Percentiles rank a stretch among this genome's conserved stretches.
These are phyloP conservation scores for Sthenelais limicola DNA, from an alignment of 2,888 invertebrate species.

Conservation along the genomic window DNA sequence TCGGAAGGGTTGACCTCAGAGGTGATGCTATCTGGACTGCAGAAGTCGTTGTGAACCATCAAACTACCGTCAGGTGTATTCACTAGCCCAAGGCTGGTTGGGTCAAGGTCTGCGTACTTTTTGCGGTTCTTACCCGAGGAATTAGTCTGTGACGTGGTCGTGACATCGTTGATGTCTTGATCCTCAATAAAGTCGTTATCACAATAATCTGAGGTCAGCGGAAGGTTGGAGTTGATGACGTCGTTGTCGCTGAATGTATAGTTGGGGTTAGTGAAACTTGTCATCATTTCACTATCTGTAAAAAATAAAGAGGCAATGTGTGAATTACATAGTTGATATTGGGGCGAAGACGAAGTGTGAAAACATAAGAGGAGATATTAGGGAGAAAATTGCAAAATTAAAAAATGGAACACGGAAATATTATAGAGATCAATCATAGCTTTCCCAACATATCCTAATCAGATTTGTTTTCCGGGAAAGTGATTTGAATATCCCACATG, in stretches of 20 bases:
- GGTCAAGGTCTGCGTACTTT: constrained; percentile 79
- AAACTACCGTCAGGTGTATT: constrained; percentile 67
- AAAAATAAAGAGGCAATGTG: too few species aligned
- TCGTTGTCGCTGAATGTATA: constrained; percentile 83
- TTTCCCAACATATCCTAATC: too few species aligned
- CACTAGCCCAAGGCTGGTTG: constrained; percentile 82
- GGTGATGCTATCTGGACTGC: constrained; percentile 52
- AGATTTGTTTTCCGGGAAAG: too few species aligned
- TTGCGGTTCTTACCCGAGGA: constrained; percentile 41
- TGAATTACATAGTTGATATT: too few species aligned
- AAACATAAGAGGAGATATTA: too few species aligned
- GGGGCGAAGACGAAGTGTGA: too few species aligned
- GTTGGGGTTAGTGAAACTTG: constrained; percentile 92
- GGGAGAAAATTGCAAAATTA: too few species aligned
- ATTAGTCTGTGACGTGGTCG: not conserved
- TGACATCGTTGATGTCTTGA: not conserved
- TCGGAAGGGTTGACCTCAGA: constrained; percentile 15
- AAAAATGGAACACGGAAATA: too few species aligned
- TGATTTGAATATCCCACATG: too few species aligned
- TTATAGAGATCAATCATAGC: too few species aligned
- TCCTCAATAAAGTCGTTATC: constrained; percentile 27
- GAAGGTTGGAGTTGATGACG: constrained; percentile 57
- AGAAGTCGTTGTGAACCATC: constrained; percentile 32
- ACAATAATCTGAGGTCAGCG: constrained; percentile 48
- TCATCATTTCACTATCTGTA: constrained; percentile 90